Evolutionary conservation across 2,113 vertebrate genomes (phyloP).

Genomic region (Aptenodytes forsteri): DNA sequence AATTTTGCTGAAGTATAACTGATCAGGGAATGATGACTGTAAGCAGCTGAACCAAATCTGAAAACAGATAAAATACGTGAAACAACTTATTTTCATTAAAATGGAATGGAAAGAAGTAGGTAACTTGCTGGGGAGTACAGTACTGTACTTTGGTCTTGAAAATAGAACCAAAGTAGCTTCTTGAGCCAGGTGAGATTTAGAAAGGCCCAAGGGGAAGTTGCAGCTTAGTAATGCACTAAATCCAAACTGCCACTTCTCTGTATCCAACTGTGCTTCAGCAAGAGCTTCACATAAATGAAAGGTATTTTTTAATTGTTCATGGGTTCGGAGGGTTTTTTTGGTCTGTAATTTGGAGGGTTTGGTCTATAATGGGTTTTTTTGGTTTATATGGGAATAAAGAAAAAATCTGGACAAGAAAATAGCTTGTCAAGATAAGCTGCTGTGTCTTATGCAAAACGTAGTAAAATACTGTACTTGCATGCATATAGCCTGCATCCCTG

Average conservation of each 20-base stretch:
- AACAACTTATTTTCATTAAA: neutral
- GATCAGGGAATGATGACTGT: neutral
- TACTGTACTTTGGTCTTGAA: neutral
- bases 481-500: neutral
- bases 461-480: neutral
- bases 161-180: neutral
- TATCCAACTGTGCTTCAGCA: neutral
- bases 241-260: neutral
- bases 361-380: neutral
- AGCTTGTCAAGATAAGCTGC: neutral
- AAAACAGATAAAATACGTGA: neutral
- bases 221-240: neutral
- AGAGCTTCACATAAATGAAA: neutral
- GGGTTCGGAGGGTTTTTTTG: neutral
- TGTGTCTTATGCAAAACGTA: neutral
- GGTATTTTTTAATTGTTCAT: neutral
- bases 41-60: neutral
- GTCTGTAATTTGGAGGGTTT: neutral
- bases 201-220: neutral
- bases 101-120: neutral
- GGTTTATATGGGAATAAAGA: neutral
- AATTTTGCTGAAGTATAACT: neutral
- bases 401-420: neutral
- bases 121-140: neutral
- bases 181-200: neutral